Conservation (phyloP, 2,113 vertebrate genomes). For the Megatriorchis doriae region DNA sequence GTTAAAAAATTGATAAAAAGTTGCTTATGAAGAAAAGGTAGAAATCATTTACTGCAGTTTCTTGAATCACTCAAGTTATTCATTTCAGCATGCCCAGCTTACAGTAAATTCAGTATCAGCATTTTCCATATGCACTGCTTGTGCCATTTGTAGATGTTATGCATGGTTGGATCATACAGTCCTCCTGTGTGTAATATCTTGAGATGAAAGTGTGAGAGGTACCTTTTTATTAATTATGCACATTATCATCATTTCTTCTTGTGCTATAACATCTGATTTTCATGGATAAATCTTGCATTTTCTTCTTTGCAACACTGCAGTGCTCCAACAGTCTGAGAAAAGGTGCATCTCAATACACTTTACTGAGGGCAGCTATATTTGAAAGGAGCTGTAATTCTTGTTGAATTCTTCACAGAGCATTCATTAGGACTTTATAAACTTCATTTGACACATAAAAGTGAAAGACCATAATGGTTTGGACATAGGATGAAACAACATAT, state of each 20-base stretch:
- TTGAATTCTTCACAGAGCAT: background rate
- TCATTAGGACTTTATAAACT: constrained; percentile 23
- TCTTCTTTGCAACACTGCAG: background rate
- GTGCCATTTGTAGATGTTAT: background rate
- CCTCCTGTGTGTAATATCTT: background rate
- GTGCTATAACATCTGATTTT: background rate
- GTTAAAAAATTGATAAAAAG: background rate
- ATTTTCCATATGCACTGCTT: background rate
- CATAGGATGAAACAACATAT: background rate
- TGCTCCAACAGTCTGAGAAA: background rate
- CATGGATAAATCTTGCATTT: background rate
- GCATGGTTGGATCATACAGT: background rate
- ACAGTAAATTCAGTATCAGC: background rate
- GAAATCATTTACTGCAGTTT: background rate
- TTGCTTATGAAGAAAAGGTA: background rate
- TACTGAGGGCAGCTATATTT: background rate
- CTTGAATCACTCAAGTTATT: background rate
- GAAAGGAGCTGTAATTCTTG: background rate
- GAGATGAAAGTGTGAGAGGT: background rate
- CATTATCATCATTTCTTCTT: background rate
- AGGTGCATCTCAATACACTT: background rate
- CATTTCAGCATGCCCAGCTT: background rate
- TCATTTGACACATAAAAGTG: background rate
- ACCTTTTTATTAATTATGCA: background rate
- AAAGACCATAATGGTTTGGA: background rate